These are phyloP conservation scores for Mugil cephalus DNA, from an alignment of 2,113 vertebrate genomes.

Conservation along the genomic window DNA sequence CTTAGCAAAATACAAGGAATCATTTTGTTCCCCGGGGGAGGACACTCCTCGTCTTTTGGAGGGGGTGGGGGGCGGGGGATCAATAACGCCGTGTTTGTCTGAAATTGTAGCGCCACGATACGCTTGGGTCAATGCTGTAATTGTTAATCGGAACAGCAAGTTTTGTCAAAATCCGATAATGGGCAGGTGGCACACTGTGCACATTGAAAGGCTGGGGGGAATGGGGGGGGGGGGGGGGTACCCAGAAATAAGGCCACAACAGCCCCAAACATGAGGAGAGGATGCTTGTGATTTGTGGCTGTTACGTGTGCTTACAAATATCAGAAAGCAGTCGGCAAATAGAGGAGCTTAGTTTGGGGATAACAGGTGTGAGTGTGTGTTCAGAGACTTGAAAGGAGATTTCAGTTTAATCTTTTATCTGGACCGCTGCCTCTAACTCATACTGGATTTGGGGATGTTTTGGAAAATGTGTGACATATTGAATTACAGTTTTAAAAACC, in stretches of 20 bases:
- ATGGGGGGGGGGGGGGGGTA: no score
- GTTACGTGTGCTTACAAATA: no score
- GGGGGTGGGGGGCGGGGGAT: slow-evolving; percentile 10
- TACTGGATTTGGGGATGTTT: no score
- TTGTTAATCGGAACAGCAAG: slow-evolving; percentile 30
- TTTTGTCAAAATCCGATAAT: slow-evolving; percentile 34
- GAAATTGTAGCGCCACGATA: slow-evolving; percentile 28
- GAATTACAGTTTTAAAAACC: no score
- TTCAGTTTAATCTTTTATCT: no score
- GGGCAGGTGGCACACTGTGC: slow-evolving; percentile 12
- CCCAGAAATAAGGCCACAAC: neutral
- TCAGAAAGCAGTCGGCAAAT: no score
- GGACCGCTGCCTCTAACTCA: no score
- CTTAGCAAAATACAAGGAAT: slow-evolving; percentile 23
- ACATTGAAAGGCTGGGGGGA: no score
- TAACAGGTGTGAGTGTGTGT: no score
- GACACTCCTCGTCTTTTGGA: neutral
- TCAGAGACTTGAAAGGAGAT: no score
- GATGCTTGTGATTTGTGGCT: neutral
- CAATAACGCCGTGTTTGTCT: slow-evolving; percentile 47
- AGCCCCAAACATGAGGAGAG: neutral
- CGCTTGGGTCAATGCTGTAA: slow-evolving; percentile 25
- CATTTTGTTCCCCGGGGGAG: slow-evolving; percentile 9
- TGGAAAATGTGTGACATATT: no score
- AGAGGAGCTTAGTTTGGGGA: no score